phyloP scores from a whole-genome alignment of 1,140 invertebrate genomes.

The Penaeus indicus region DNA sequence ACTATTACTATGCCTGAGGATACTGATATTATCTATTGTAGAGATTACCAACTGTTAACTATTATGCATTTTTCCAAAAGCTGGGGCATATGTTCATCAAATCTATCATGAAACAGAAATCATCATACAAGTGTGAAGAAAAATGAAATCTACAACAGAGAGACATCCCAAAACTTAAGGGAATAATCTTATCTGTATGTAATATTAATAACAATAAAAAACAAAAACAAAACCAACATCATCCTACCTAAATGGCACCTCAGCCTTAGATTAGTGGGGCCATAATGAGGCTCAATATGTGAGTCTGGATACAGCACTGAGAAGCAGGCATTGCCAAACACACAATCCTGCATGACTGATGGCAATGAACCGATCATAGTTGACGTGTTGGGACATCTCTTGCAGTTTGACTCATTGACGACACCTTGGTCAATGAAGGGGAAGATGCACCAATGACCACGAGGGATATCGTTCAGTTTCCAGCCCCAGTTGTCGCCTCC shows the following conservation, averaged over 20 bases:
- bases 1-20: too few relatives aligned
- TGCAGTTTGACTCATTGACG: constrained; percentile 28
- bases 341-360: constrained; percentile 53
- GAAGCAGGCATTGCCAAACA: constrained; percentile 57
- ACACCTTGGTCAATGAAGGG: constrained; percentile 53
- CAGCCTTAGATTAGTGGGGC: constrained; percentile 48
- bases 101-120: neutral
- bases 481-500: constrained; percentile 39
- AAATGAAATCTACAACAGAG: neutral
- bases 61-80: too few relatives aligned
- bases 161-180: neutral
- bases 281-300: constrained; percentile 45
- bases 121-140: neutral
- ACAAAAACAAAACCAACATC: neutral
- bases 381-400: constrained; percentile 41
- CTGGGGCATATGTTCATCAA: too few relatives aligned
- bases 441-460: constrained; percentile 62
- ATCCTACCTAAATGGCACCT: constrained; percentile 51
- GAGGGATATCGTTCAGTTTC: constrained; percentile 49
- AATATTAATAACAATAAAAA: neutral
- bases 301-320: constrained; percentile 53
- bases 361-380: constrained; percentile 39
- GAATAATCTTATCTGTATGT: neutral
- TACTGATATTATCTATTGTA: too few relatives aligned
- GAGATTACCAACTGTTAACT: too few relatives aligned